These are phyloP conservation scores for Drepana arcuata DNA, from an alignment of 1,140 invertebrate genomes.

Conservation along the genomic window DNA sequence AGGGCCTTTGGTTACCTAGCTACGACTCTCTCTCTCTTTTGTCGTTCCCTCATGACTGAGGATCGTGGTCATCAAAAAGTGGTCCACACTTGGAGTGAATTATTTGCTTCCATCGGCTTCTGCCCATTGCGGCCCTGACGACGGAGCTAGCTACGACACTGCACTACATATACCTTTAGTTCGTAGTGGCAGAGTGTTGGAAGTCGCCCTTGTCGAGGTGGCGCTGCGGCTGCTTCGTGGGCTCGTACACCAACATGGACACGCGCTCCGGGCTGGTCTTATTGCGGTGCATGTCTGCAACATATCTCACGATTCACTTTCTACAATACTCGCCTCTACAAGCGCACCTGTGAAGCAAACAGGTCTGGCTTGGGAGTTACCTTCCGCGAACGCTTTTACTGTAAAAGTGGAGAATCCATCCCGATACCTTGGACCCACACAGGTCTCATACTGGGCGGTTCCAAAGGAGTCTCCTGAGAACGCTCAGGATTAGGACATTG, in stretches of 20 bases:
- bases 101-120: too few relatives aligned
- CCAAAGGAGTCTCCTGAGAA: background rate
- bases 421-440: background rate
- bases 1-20: too few relatives aligned
- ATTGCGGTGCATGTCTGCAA: conserved; percentile 46
- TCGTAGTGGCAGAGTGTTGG: conserved; percentile 25
- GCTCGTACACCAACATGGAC: conserved; percentile 43
- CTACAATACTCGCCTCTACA: background rate
- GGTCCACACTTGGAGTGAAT: too few relatives aligned
- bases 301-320: conserved; percentile 1
- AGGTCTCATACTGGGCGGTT: background rate
- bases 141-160: too few relatives aligned
- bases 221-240: conserved; percentile 20
- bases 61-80: too few relatives aligned
- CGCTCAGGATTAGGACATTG: too few relatives aligned
- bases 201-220: conserved; percentile 53
- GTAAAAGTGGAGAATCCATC: background rate
- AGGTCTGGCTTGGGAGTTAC: background rate
- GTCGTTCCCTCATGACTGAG: too few relatives aligned
- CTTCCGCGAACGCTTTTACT: background rate
- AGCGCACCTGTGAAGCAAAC: background rate
- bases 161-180: too few relatives aligned
- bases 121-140: too few relatives aligned
- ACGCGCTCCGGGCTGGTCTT: conserved; percentile 50
- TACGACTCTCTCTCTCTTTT: too few relatives aligned